Percentiles rank a stretch among this genome's conserved stretches.
phyloP scores from a whole-genome alignment of 2,797 vertebrate species.

The Hypotaenidia okinawae region DNA sequence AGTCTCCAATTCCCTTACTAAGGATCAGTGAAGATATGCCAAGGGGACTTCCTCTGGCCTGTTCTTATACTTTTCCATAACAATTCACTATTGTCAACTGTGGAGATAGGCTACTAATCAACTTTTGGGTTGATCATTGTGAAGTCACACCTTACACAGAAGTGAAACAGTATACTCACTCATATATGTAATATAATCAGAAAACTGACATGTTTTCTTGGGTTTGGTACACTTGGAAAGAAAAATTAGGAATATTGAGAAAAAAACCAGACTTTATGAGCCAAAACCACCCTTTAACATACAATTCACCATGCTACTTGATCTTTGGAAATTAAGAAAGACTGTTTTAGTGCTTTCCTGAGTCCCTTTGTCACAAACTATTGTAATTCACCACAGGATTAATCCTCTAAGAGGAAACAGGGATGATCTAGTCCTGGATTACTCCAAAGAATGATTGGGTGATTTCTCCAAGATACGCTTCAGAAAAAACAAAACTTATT shows the following conservation, averaged over 20 bases:
- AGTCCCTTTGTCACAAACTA: not conserved
- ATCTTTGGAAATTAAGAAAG: not conserved
- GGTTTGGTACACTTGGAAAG: not conserved
- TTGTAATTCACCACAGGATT: not conserved
- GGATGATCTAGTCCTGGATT: not conserved
- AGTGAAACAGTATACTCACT: not conserved
- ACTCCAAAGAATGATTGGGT: accelerated
- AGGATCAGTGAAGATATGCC: not conserved
- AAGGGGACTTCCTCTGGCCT: not conserved
- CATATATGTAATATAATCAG: not conserved
- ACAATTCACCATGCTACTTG: accelerated
- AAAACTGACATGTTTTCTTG: not conserved
- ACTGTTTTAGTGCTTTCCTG: not conserved
- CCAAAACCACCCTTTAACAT: not conserved
- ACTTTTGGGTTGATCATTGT: not conserved
- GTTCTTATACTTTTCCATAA: not conserved
- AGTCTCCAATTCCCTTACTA: not conserved
- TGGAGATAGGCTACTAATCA: not conserved
- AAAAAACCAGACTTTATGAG: not conserved
- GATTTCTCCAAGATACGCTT: not conserved
- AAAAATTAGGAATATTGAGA: accelerated
- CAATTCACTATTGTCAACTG: not conserved
- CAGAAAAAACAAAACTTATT: slow-evolving; percentile 43
- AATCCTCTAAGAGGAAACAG: not conserved
- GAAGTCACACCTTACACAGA: not conserved